phyloP scores from a whole-genome alignment of 2,888 invertebrate species.

The Lordiphosa andalusiaca region DNA sequence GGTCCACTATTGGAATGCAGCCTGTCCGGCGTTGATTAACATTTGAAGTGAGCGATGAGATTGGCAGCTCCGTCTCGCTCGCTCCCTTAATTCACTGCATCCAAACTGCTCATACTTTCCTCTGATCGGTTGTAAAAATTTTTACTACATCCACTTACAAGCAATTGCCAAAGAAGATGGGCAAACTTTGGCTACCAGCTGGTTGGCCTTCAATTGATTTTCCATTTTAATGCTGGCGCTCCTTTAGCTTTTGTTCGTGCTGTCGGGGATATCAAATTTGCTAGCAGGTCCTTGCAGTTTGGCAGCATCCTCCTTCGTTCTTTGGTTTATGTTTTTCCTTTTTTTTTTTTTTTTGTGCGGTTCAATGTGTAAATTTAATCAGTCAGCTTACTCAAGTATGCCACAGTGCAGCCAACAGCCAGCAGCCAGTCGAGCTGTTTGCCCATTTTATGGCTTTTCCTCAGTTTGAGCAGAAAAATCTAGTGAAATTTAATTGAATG shows the following conservation, averaged over 20 bases:
- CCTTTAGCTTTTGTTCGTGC: constrained; percentile 33
- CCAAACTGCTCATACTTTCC: constrained; percentile 42
- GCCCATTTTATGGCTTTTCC: too few relatives aligned
- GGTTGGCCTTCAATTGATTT: constrained; percentile 56
- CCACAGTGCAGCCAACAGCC: constrained; percentile 16
- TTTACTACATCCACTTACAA: constrained; percentile 60
- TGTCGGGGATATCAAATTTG: constrained; percentile 42
- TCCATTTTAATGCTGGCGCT: constrained; percentile 29
- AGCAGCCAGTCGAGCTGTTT: neutral
- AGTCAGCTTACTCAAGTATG: constrained; percentile 51
- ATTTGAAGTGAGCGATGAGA: constrained; percentile 33
- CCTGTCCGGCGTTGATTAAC: constrained; percentile 48
- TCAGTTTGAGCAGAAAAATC: too few relatives aligned
- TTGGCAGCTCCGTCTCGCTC: constrained; percentile 14
- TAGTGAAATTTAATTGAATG: too few relatives aligned
- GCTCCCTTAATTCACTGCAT: constrained; percentile 20
- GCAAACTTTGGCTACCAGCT: constrained; percentile 47
- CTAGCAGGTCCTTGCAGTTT: constrained; percentile 14
- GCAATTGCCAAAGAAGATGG: constrained; percentile 52
- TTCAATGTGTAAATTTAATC: constrained; percentile 68
- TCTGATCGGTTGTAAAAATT: constrained; percentile 29
- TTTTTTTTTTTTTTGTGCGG: constrained; percentile 39
- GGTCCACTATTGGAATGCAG: constrained; percentile 7
- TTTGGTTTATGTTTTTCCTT: too few relatives aligned
- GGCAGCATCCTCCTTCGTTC: constrained; percentile 9